Base-by-base conservation (phyloP, 1,140 invertebrate species). In the Habropoda laboriosa region DNA sequence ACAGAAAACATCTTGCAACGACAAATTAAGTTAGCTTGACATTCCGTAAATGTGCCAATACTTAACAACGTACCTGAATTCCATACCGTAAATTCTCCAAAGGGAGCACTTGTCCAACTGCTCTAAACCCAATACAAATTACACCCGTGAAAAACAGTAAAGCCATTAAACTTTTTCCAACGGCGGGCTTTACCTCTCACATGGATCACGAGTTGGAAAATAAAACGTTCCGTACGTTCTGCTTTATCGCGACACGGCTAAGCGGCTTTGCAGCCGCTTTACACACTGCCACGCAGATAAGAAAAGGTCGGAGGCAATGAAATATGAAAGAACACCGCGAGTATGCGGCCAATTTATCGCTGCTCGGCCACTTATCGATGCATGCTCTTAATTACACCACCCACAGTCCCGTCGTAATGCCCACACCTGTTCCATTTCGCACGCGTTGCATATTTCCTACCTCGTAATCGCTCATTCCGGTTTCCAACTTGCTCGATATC, bases 341-440 rank as follows among this genome's bases (percentile, higher is more conserved):
- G 42, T 61, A 38, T 7, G 21, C 30, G 30, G 27, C 0, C 12
- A 60, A 73, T 73, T 61, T 73, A 61, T 73, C 38, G 35, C 57
- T 8, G 13, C 24, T 32, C n/a, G 68, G 32, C 24, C 40, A 57
- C 55, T 49, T 61, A 73, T 60, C 57, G 70, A 73, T 73, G 12
- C 12, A 10, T 57, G 13, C 24, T 53, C 35, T 51, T 57, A 70
- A 70, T 70, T 70, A 35, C 13, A n/a, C 45, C 27, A 8, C 13
- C n/a, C n/a, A n/a, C n/a, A n/a, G 27, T 5, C 32, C 32, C 55
- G 30, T 38, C 30, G 35, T 60, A 60, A 72, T 72, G 35, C 47
- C 47, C n/a, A n/a, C n/a, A n/a, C n/a, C n/a, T n/a, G n/a, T n/a
- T n/a, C n/a, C n/a, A n/a, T n/a, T n/a, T n/a, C n/a, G n/a, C n/a